Base-by-base conservation (phyloP, 2,888 invertebrate genomes). In the Limnephilus marmoratus region DNA sequence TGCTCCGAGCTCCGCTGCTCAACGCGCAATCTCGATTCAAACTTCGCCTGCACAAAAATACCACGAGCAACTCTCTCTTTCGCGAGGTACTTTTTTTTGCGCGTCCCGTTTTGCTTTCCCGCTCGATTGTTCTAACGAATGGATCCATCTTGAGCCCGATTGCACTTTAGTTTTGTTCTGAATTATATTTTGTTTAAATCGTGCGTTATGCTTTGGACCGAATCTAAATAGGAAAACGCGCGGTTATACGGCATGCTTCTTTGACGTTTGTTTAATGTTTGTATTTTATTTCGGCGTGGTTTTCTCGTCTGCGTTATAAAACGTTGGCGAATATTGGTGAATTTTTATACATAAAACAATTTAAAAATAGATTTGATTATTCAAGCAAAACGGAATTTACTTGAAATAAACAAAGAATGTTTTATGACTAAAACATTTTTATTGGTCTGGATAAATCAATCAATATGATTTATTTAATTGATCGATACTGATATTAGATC, bases 11-110 rank as follows among this genome's bases (percentile, higher is more conserved):
- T 49, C 82, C 83, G 83, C 34, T 31, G 87, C 34, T 31, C 68
- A n/a, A n/a, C 41, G 68, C 87, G 87, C 87, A 53, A 29, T 87
- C 87, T 53, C 87, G 87, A 34, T 53, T 37, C 29, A 87, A 87
- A 87, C 87, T 87, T 87, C 53, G 49, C 49, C 29, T 45, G 53
- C 53, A 90, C 90, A 53, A 49, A 90, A 90, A 90, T 90, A 90
- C 82, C 82, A 53, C 83, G 82, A 90, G 90, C 90, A 12, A 90
- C 90, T 81, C 90, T 90, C 81, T 90, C 90, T 90, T 90, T 81
- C 90, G 5, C 90, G 80, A 81, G 90, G 81, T 45, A 45, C 15
- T 81, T 45, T 89, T 89, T 89, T 90, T 81, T 37, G 24, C 37
- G 34, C 41, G 82, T 49, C 82, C 34, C 87, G 87, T 41, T 90